Evolutionary conservation across 2,888 invertebrate genomes (phyloP).

Genomic region (Autographa gamma): DNA sequence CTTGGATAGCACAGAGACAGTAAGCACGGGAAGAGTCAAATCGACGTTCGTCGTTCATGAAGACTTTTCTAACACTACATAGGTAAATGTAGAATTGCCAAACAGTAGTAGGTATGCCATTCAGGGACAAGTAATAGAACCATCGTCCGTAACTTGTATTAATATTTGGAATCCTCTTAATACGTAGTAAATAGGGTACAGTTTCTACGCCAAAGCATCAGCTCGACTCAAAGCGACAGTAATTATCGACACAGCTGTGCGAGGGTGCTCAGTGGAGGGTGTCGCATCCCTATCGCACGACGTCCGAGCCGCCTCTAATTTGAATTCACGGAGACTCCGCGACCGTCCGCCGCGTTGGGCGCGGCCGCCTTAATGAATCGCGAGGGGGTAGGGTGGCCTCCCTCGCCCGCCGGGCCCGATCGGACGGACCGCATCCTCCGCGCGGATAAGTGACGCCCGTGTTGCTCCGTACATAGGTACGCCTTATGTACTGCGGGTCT

Average conservation of each 20-base stretch:
- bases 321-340: constrained; percentile 89
- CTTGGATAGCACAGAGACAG: too few relatives aligned
- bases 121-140: too few relatives aligned
- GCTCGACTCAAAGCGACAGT: background rate
- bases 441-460: constrained; percentile 89
- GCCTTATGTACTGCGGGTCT: constrained; percentile 84
- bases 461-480: constrained; percentile 85
- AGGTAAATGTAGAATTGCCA: too few relatives aligned
- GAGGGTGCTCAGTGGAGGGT: constrained; percentile 22
- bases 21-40: too few relatives aligned
- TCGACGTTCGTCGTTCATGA: too few relatives aligned
- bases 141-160: background rate
- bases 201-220: background rate
- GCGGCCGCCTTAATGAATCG: constrained; percentile 89
- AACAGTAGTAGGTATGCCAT: too few relatives aligned
- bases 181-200: background rate
- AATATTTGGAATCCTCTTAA: background rate
- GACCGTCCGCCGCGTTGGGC: constrained; percentile 88
- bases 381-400: constrained; percentile 77
- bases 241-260: constrained; percentile 51
- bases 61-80: too few relatives aligned
- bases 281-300: constrained; percentile 79
- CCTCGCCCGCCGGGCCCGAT: constrained; percentile 76
- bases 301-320: constrained; percentile 88
- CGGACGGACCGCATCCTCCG: constrained; percentile 88